Conservation (phyloP, 2,888 invertebrate genomes). For the Pseudococcus longispinus region DNA sequence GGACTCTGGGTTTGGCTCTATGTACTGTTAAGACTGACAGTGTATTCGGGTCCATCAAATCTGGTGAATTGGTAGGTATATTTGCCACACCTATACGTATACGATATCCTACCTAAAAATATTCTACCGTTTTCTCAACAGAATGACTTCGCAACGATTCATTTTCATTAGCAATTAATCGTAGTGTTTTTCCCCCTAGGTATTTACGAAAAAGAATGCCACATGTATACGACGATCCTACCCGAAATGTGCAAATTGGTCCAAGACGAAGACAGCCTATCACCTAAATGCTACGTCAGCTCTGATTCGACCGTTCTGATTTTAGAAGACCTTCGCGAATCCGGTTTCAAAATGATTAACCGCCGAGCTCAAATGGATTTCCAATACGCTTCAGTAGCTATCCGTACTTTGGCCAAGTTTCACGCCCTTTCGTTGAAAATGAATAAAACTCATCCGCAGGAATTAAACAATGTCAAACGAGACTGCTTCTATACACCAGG, state of each 20-base stretch:
- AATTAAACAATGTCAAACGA: not conserved
- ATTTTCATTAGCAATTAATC: not conserved
- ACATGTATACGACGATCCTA: conserved; percentile 25
- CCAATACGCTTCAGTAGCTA: conserved; percentile 2
- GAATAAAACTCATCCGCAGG: not conserved
- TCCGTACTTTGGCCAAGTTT: conserved; percentile 39
- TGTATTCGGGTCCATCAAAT: not conserved
- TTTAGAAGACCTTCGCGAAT: conserved; percentile 37
- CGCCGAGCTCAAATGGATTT: conserved; percentile 45
- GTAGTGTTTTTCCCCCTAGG: not conserved
- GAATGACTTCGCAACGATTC: not conserved
- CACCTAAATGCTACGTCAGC: not conserved
- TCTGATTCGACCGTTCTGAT: conserved; percentile 26
- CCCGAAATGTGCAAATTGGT: not conserved
- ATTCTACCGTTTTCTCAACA: not conserved
- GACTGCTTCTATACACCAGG: not conserved
- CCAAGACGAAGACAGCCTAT: not conserved
- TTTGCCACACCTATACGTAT: not conserved
- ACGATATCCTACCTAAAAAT: not conserved
- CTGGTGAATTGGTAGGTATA: not conserved
- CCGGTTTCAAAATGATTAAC: conserved; percentile 34
- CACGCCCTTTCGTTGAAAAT: conserved; percentile 35
- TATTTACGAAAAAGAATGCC: conserved; percentile 49
- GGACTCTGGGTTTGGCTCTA: conserved; percentile 13
- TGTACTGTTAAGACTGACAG: not conserved